A percentile compares a stretch with the other conserved stretches of the same genome.
Conservation (phyloP, 2,113 vertebrate genomes). For the Hassar affinis region DNA sequence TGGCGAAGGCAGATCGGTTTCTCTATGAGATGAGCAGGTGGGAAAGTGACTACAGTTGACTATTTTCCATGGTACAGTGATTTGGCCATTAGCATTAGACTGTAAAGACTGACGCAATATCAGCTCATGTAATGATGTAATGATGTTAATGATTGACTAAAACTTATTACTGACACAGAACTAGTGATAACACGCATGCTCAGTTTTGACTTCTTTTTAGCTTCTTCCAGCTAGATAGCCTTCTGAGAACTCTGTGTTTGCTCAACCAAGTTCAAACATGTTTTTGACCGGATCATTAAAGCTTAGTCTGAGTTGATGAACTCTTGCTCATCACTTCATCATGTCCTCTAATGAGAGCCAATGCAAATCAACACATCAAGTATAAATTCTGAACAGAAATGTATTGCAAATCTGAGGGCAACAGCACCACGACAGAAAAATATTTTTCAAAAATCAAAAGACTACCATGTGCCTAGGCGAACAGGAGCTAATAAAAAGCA, state of each 20-base stretch:
- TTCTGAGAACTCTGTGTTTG: not conserved
- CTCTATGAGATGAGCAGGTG: conserved; percentile 99
- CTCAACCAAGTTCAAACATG: not conserved
- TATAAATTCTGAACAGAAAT: not conserved
- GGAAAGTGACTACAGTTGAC: not conserved
- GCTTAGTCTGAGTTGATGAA: not conserved
- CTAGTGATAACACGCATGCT: not conserved
- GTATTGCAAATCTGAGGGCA: not conserved
- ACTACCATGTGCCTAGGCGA: no score
- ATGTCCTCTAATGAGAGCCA: not conserved
- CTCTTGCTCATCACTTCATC: not conserved
- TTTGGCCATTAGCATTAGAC: not conserved
- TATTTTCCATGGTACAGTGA: not conserved
- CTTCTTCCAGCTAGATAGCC: not conserved
- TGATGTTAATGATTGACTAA: conserved; percentile 1
- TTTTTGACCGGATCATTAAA: not conserved
- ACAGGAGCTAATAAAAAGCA: conserved; percentile 3
- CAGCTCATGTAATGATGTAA: not conserved
- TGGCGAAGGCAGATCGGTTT: conserved; percentile 97
- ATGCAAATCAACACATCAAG: not conserved
- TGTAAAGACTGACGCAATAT: not conserved
- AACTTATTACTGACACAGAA: not conserved
- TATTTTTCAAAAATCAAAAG: not conserved
- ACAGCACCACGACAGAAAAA: not conserved
- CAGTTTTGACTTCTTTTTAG: not conserved